Base-by-base conservation (phyloP, 1,140 invertebrate genomes). In the Drosophila mauritiana region DNA sequence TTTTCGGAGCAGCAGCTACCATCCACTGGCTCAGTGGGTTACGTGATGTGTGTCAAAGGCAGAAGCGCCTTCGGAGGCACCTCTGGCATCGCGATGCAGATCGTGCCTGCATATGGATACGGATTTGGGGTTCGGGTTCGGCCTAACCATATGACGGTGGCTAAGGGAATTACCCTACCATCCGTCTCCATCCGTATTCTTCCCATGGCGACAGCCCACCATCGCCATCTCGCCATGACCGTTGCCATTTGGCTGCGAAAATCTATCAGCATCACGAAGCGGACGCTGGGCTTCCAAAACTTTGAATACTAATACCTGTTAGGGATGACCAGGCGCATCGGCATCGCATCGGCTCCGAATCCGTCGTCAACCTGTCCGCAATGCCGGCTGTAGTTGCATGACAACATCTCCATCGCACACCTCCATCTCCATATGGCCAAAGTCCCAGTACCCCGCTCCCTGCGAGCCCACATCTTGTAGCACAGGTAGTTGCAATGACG, bases 201-300 rank as follows among this genome's bases (percentile, higher is more conserved):
- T 67, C 72, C 61, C 61, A 75, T 75, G 52, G 42, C 64, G 63
- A 77, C 73, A 74, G 55, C 62, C 20, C 13, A 11, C 42, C 10
- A 39, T 40, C 11, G 48, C 51, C 57, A 73, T 46, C 49, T 86
- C 83, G 74, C 82, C 82, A 86, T 86, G 82, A 79, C 82, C 82
- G 83, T 80, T 86, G 82, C 61, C 74, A 75, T 77, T 77, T 77
- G 74, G 53, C 39, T 62, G 31, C 31, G 31, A 52, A 73, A 78
- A 80, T 88, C 82, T 81, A 80, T 85, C 78, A 73, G 68, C 82
- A 81, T 80, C 82, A 88, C 84, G 79, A 86, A 72, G 79, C 82
- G 82, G 83, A 88, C 79, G 83, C 75, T 88, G 82, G 83, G 83
- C 83, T 61, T 68, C 83, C 76, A 88, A 86, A 86, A 72, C 37